phyloP scores from a whole-genome alignment of 2,888 invertebrate species.

The Osmoderma eremita region DNA sequence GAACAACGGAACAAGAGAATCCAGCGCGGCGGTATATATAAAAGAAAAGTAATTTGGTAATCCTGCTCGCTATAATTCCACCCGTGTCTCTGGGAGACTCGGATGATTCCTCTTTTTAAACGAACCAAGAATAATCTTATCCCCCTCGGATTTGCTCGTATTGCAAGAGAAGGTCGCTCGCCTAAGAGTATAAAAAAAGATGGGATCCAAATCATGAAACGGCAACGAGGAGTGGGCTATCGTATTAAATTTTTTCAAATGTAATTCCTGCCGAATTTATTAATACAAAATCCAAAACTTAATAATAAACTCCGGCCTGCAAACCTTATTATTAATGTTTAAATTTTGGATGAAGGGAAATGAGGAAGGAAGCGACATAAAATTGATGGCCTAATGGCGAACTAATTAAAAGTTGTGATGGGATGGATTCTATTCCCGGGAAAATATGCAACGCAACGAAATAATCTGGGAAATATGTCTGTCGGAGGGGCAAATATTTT shows the following conservation, averaged over 20 bases:
- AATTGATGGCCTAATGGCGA: constrained; percentile 24
- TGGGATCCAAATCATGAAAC: too few species aligned
- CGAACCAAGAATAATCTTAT: constrained; percentile 16
- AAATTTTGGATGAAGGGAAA: constrained; percentile 9
- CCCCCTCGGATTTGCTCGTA: constrained; percentile 1
- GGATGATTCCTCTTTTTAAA: constrained; percentile 29
- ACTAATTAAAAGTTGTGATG: constrained; percentile 35
- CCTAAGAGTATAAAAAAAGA: too few species aligned
- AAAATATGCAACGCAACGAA: constrained; percentile 7
- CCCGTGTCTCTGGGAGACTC: constrained; percentile 3
- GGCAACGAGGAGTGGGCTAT: too few species aligned
- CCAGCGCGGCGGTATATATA: constrained; percentile 15
- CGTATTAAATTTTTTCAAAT: neutral
- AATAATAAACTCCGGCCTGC: constrained; percentile 20
- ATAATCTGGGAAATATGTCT: too few species aligned
- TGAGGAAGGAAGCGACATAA: neutral
- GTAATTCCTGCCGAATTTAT: constrained; percentile 12
- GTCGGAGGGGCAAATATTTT: too few species aligned
- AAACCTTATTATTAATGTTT: constrained; percentile 23
- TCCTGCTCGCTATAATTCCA: constrained; percentile 30
- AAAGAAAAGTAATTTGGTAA: constrained; percentile 36
- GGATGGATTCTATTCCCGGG: constrained; percentile 23
- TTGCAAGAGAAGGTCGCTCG: neutral
- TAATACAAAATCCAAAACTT: constrained; percentile 30
- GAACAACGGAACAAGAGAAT: constrained; percentile 9